phyloP scores from a whole-genome alignment of 2,797 vertebrate species.

The Lagorchestes hirsutus region DNA sequence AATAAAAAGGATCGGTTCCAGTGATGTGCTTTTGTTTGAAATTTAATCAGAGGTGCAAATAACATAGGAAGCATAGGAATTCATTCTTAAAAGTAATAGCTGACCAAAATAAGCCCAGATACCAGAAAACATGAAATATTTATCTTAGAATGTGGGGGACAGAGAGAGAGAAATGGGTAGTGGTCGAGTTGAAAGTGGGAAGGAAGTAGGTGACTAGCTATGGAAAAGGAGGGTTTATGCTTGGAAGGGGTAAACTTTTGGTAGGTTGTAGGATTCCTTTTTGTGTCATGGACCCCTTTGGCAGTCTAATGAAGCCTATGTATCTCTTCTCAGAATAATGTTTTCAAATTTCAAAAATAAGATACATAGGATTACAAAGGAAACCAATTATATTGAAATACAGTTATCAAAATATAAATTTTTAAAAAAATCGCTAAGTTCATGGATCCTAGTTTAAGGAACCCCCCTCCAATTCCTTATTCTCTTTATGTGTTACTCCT shows the following conservation, averaged over 20 bases:
- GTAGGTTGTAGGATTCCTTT: not conserved
- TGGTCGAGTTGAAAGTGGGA: not conserved
- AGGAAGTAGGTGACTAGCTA: too few relatives aligned
- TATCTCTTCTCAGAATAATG: not conserved
- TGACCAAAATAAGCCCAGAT: not conserved
- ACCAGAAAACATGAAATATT: not conserved
- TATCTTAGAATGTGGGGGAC: not conserved
- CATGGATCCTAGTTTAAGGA: not conserved
- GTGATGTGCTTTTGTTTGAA: too few relatives aligned
- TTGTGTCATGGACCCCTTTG: not conserved
- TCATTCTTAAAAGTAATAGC: not conserved
- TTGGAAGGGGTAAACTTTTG: not conserved
- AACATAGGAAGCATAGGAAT: too few relatives aligned
- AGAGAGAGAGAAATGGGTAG: not conserved
- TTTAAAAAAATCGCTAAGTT: not conserved
- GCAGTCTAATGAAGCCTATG: not conserved
- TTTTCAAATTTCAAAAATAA: not conserved
- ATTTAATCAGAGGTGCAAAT: too few relatives aligned
- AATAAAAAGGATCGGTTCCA: too few relatives aligned
- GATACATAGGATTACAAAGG: not conserved
- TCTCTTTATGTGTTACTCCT: not conserved
- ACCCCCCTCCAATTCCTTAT: not conserved
- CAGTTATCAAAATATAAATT: not conserved
- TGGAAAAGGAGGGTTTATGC: not conserved
- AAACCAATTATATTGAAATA: not conserved